Conservation (phyloP, 2,113 vertebrate genomes). For the Rhagologus leucostigma region DNA sequence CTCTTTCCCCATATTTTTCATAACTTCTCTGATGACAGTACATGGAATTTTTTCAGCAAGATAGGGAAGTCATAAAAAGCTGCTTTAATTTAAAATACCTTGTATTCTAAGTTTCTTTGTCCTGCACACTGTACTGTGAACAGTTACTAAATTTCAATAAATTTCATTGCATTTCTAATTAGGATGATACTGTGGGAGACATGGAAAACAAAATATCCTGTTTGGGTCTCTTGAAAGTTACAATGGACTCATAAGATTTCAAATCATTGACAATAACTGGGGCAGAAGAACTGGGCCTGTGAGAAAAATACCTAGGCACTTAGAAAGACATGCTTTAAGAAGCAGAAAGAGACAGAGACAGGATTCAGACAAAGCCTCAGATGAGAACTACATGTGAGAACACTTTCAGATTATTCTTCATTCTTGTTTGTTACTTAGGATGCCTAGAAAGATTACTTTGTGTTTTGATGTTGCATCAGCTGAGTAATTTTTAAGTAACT, state of each 20-base stretch:
- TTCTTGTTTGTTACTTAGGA: neutral
- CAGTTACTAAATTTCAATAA: neutral
- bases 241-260: neutral
- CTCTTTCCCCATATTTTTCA: neutral
- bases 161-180: neutral
- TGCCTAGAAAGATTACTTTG: neutral
- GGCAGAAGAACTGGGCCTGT: neutral
- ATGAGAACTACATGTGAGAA: neutral
- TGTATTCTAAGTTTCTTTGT: neutral
- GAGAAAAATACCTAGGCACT: neutral
- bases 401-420: neutral
- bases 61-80: neutral
- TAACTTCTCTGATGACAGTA: neutral
- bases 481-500: neutral
- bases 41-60: neutral
- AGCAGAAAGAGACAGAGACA: neutral
- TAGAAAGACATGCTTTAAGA: neutral
- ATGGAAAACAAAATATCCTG: neutral
- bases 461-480: neutral
- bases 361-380: neutral
- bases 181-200: neutral
- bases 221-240: neutral
- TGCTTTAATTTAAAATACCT: neutral
- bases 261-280: neutral
- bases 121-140: neutral